Evolutionary conservation across 2,113 vertebrate genomes (phyloP).

Genomic region (Oreochromis niloticus): DNA sequence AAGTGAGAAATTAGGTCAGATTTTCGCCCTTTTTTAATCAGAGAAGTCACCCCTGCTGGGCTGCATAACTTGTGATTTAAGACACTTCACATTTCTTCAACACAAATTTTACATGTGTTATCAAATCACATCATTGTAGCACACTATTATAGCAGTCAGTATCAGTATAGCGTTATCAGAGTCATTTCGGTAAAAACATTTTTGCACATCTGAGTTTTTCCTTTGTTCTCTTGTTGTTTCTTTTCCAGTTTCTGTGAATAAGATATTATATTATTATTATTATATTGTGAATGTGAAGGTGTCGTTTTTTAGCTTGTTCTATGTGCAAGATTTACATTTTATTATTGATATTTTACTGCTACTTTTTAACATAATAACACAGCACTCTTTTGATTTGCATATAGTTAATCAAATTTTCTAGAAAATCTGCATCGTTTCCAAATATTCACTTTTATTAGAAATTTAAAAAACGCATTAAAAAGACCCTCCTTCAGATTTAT

Average conservation of each 20-base stretch:
- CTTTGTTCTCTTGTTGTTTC: not conserved
- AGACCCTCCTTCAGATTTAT: not conserved
- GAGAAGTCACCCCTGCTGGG: no score
- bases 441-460: not conserved
- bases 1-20: no score
- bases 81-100: no score
- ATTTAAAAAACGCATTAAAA: not conserved
- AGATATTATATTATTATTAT: not conserved
- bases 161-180: not conserved
- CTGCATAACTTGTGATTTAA: no score
- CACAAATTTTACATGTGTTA: not conserved
- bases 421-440: not conserved
- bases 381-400: rapidly evolving
- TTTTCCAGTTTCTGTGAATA: not conserved
- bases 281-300: not conserved
- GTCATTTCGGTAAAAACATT: not conserved
- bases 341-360: not conserved
- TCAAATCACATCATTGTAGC: not conserved
- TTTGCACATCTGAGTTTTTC: not conserved
- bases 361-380: not conserved
- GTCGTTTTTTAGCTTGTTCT: not conserved
- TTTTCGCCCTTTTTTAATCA: no score
- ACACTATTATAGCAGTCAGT: no score
- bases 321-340: not conserved
- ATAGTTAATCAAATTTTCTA: not conserved